Evolutionary conservation across 2,797 vertebrate species (phyloP), one percentile per base, ranked within the genome.

Genomic region (Megaceryle alcyon): DNA sequence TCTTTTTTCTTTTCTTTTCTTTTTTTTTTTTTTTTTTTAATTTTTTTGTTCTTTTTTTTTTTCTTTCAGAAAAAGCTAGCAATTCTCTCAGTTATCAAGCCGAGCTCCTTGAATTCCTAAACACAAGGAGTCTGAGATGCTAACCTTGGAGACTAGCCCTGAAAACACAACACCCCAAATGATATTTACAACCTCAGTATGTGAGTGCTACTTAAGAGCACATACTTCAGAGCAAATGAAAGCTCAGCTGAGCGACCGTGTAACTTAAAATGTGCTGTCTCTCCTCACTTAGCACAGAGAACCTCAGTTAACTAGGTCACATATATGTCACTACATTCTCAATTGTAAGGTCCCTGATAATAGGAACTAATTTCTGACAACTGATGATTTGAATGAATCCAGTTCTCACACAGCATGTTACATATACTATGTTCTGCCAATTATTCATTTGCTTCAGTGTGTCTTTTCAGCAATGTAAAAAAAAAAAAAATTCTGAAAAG

Each of bases 381-480:
- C 25, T 70, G 66, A 66, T 77, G 66, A 87, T 93, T 87, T 96
- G 46, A 94, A 94, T 71, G 53, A 94, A 69, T 64, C 72, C 61
- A 64, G 60, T 81, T 90, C 82, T 90, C 66, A 77, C 82, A 69
- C 85, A 94, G 92, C 63, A 66, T 70, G 92, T 80, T 96, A 82
- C 73, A 86, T 94, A 89, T 94, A 92, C 94, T 63, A 72, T 77
- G 83, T 88, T 89, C 90, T 82, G 56, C 71, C 95, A 97, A 88
- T 94, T 96, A 96, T 82, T 86, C 64, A 49, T 86, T 93, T 91
- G 56, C 85, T 86, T 94, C 83, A 88, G 72, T 63, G 28, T 88
- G 78, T 72, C 88, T 88, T 92, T 88, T 84, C 66, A 92, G 49
- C 25, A 77, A 70, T 13, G 20, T 19, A 8, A 82, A 92, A 88